Base-by-base conservation (phyloP, 2,888 invertebrate genomes). In the Euspilapteryx auroguttella region DNA sequence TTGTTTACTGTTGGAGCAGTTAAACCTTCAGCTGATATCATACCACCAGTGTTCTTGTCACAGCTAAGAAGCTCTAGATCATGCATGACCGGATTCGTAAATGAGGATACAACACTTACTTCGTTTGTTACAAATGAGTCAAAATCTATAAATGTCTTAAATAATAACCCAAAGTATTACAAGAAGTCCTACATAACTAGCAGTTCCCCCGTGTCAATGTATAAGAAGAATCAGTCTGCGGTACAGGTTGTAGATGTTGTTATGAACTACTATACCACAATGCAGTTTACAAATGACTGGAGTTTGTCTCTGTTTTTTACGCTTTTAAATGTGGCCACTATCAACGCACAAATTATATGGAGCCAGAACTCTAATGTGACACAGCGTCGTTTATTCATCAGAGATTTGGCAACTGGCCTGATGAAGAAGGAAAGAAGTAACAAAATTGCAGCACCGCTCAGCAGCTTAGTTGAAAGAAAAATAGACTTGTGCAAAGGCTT, bases 311-410 rank as follows among this genome's bases (percentile, higher is more conserved):
- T 75, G 32, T 73, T 75, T 37, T 71, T 64, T 31, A 61, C 61
- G 14, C 36, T 75, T 28, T 43, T 75, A 9, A 73, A 76, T 34
- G 59, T 75, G 39, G 69, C 73, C 2, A 51, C 66, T 0, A 45
- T 75, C 1, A 75, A 73, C 38, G 56, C 75, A 24, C 76, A 76
- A 45, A 66, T 73, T 1, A 37, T 73, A 32, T 75, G 69, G 68
- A 50, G 49, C 34, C 47, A 58, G 0, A 45, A 54, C 11, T 11
- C 12, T 3, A 39, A 41, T 31, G 33, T 55, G 4, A 32, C 40
- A 1, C 56, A 61, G 24, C 53, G 75, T 7, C 52, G 68, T 8
- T 30, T 43, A 12, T 75, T 73, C 32, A 59, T 75, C 11, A 55
- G 51, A 37, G 53, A 65, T 21, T 45, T 73, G 30, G 69, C 61